phyloP scores from a whole-genome alignment of 2,888 invertebrate species.

The Lycaena phlaeas region DNA sequence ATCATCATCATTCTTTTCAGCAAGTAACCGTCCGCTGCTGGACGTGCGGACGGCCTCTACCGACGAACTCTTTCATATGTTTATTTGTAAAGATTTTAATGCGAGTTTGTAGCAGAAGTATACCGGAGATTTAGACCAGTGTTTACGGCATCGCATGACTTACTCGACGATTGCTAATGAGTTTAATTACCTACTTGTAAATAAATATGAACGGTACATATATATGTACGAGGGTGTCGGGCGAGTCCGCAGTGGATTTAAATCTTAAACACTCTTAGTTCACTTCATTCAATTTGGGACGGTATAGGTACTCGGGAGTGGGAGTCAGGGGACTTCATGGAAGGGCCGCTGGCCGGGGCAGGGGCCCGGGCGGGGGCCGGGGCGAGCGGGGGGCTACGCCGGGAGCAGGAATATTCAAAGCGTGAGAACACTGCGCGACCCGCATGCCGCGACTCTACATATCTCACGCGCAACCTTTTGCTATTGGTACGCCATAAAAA shows the following conservation, averaged over 20 bases:
- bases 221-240: not conserved
- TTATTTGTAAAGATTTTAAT: too few relatives aligned
- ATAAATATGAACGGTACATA: not conserved
- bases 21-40: too few relatives aligned
- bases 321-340: constrained; percentile 60
- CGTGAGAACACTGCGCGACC: constrained; percentile 72
- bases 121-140: too few relatives aligned
- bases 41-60: too few relatives aligned
- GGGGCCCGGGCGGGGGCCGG: constrained; percentile 21
- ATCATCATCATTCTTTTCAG: too few relatives aligned
- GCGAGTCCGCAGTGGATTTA: constrained; percentile 32
- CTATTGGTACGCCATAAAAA: constrained; percentile 30
- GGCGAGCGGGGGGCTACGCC: constrained; percentile 31
- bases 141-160: too few relatives aligned
- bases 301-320: constrained; percentile 48
- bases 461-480: constrained; percentile 70
- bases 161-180: too few relatives aligned
- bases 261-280: constrained; percentile 54
- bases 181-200: too few relatives aligned
- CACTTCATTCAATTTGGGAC: constrained; percentile 59
- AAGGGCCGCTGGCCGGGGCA: constrained; percentile 44
- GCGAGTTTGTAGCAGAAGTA: too few relatives aligned
- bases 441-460: constrained; percentile 71
- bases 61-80: too few relatives aligned
- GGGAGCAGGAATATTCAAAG: constrained; percentile 71